Base-by-base conservation (phyloP, 2,888 invertebrate species). In the Drosophila nr. fundita region DNA sequence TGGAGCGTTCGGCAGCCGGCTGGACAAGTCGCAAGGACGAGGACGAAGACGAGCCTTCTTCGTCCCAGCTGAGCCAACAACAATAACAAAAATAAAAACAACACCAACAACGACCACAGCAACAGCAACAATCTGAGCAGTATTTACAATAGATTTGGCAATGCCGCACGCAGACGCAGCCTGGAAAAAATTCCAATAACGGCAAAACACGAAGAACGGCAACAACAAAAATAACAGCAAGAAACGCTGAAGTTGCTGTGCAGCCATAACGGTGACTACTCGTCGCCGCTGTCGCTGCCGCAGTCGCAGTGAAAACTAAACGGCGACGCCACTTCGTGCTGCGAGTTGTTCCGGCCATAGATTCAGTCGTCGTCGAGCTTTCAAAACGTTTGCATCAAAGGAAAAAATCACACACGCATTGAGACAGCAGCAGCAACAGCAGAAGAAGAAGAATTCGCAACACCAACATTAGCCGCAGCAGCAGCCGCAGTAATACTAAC, bases 351-450 rank as follows among this genome's bases (percentile, higher is more conserved):
- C 73, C 86, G 81, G 80, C 73, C 76, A 73, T 48, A 76, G 75
- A 90, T 76, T 91, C 91, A 92, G 92, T 92, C 92, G 91, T 92
- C 91, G 92, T 91, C 92, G 93, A 92, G 92, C 93, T 92, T 92
- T 92, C 92, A 87, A 89, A 91, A 91, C 89, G 92, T 83, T 87
- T 86, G 90, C 92, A 92, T 84, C 90, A 80, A 91, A 79, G 82
- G 80, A 79, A 76, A 77, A 74, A 58, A 50, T 54, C 38, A 71
- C 65, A 80, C 67, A 72, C 68, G 65, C 34, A 60, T 60, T 60
- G 68, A 64, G 74, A 42, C 53, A 73, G 65, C 45, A 68, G 57
- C 76, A 59, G 36, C 49, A 60, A 27, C 76, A 74, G 27, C 78
- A 76, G 55, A 59, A 77, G 67, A 58, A 78, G 64, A 66, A 79